These are phyloP conservation scores for Synanthedon formicaeformis DNA, from an alignment of 2,888 invertebrate genomes.

Conservation along the genomic window DNA sequence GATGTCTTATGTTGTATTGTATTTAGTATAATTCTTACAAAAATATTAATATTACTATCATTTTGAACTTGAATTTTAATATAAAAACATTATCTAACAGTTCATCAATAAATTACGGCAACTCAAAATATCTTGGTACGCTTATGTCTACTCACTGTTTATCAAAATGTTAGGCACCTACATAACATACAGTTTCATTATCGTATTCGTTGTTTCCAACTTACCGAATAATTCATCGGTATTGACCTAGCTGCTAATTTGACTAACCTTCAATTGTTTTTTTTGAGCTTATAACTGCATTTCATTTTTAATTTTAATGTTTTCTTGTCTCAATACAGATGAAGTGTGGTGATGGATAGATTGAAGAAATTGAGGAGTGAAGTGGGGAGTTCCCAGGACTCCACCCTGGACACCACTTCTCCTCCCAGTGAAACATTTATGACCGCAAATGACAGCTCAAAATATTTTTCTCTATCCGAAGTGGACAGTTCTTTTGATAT, in stretches of 20 bases:
- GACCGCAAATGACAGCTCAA: slow-evolving; percentile 58
- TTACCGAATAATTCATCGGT: slow-evolving; percentile 57
- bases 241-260: slow-evolving; percentile 63
- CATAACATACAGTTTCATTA: slow-evolving; percentile 42
- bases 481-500: slow-evolving; percentile 50
- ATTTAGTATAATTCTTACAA: slow-evolving; percentile 42
- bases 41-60: slow-evolving; percentile 18
- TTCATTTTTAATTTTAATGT: slow-evolving; percentile 4
- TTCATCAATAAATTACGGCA: neutral
- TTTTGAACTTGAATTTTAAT: neutral
- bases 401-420: slow-evolving; percentile 49
- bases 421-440: slow-evolving; percentile 50
- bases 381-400: slow-evolving; percentile 46
- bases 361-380: slow-evolving; percentile 53
- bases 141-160: slow-evolving; percentile 24
- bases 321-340: slow-evolving; percentile 44
- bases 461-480: slow-evolving; percentile 59
- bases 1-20: slow-evolving; percentile 66
- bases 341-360: slow-evolving; percentile 65
- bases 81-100: neutral
- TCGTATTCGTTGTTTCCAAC: slow-evolving; percentile 51
- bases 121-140: slow-evolving; percentile 5
- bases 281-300: slow-evolving; percentile 22
- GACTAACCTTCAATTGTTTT: slow-evolving; percentile 50
- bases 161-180: slow-evolving; percentile 35